Conservation (phyloP, 64 coral and sea anemone genomes). For the Acropora yongei region DNA sequence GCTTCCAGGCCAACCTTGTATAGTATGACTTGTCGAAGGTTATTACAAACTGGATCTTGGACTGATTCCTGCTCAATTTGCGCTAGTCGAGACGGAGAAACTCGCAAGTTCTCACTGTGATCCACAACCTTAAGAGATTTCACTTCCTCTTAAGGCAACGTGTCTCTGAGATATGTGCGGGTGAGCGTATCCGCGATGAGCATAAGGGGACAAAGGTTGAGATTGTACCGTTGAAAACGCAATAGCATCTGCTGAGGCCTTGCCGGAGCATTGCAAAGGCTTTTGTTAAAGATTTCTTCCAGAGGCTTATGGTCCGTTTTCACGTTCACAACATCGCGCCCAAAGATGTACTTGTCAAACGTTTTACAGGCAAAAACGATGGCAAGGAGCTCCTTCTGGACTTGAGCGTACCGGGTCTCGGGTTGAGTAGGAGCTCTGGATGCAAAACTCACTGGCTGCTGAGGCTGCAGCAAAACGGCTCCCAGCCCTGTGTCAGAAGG, state of each 20-base stretch:
- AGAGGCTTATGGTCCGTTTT: conserved; percentile 20
- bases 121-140: not conserved
- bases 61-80: not conserved
- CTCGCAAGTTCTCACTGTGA: not conserved
- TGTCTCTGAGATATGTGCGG: not conserved
- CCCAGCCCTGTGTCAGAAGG: conserved; percentile 19
- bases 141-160: not conserved
- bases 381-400: conserved; percentile 28
- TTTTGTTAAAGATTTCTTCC: conserved; percentile 4
- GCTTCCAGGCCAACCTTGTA: not conserved
- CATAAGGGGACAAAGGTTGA: not conserved
- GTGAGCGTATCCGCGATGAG: not conserved
- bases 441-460: conserved; percentile 15
- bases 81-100: not conserved
- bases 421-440: conserved; percentile 6
- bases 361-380: conserved; percentile 13
- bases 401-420: conserved; percentile 12
- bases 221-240: conserved; percentile 8
- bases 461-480: not conserved
- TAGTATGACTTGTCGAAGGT: conserved; percentile 8
- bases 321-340: not conserved
- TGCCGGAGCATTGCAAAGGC: not conserved
- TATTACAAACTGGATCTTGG: not conserved
- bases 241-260: conserved; percentile 7
- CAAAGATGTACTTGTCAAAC: conserved; percentile 16